Evolutionary conservation across 2,888 invertebrate genomes (phyloP).

Genomic region (Tanypteryx hageni): DNA sequence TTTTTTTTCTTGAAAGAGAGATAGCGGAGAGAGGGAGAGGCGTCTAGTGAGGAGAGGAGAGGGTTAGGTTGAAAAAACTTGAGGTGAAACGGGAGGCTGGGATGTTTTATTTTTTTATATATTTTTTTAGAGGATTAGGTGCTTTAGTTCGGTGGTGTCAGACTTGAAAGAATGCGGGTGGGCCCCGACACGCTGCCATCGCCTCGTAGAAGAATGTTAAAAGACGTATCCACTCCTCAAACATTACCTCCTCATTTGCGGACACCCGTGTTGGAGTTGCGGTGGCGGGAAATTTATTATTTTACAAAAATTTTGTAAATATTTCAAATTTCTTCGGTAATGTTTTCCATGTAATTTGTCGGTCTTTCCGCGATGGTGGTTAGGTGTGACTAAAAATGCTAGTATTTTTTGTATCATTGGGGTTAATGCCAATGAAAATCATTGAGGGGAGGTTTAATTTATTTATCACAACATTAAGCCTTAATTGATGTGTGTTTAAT

Average conservation of each 20-base stretch:
- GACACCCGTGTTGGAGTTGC: background rate
- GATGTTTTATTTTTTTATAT: conserved; percentile 1
- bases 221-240: background rate
- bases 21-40: too few relatives aligned
- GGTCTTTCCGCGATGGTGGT: too few relatives aligned
- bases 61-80: background rate
- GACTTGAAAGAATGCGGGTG: conserved; percentile 4
- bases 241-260: background rate
- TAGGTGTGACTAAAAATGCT: too few relatives aligned
- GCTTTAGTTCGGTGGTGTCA: conserved; percentile 1
- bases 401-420: too few relatives aligned
- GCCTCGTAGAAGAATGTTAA: background rate
- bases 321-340: too few relatives aligned
- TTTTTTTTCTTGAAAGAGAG: too few relatives aligned
- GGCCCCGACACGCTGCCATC: background rate
- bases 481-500: too few relatives aligned
- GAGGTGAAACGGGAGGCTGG: background rate
- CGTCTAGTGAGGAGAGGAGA: background rate
- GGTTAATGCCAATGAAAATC: too few relatives aligned
- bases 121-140: conserved; percentile 19
- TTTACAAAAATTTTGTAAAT: too few relatives aligned
- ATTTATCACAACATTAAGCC: too few relatives aligned
- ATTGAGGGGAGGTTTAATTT: too few relatives aligned
- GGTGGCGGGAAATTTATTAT: background rate
- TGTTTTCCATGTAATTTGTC: too few relatives aligned